phyloP scores from a whole-genome alignment of 2,797 vertebrate genomes.

The Monodelphis domestica region DNA sequence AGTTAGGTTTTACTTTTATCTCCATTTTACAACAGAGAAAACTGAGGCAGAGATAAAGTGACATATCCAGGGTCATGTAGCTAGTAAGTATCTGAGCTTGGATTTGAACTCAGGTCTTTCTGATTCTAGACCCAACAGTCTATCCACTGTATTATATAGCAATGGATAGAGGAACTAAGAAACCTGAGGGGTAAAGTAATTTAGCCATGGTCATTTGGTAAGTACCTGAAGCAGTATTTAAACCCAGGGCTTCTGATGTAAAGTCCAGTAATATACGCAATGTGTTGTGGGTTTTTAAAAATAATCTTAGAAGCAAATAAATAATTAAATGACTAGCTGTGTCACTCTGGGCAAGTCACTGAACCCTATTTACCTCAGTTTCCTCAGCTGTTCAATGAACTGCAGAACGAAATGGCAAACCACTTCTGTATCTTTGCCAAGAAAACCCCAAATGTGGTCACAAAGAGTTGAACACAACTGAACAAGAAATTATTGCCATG shows the following conservation, averaged over 20 bases:
- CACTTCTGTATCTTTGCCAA: too few relatives aligned
- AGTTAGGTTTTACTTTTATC: background rate
- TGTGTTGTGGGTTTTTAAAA: constrained; percentile 24
- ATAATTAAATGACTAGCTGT: background rate
- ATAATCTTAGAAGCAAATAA: constrained; percentile 27
- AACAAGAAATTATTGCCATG: too few relatives aligned
- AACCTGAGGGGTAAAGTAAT: background rate
- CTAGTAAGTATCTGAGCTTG: background rate
- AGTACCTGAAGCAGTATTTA: background rate
- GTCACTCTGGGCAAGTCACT: background rate
- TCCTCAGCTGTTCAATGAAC: too few relatives aligned
- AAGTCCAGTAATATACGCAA: background rate
- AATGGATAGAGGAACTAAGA: background rate
- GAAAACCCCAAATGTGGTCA: too few relatives aligned
- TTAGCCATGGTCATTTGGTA: background rate
- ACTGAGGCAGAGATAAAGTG: background rate
- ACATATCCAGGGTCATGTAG: background rate
- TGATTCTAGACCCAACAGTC: background rate
- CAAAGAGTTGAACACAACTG: too few relatives aligned
- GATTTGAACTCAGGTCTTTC: background rate
- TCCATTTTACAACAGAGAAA: background rate
- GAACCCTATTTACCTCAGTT: too few relatives aligned
- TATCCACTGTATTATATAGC: too few relatives aligned
- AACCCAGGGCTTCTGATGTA: background rate
- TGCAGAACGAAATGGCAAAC: too few relatives aligned